Evolutionary conservation across 2,113 vertebrate genomes (phyloP), one percentile per base, ranked within the genome.

Genomic region (Ellobius talpinus): DNA sequence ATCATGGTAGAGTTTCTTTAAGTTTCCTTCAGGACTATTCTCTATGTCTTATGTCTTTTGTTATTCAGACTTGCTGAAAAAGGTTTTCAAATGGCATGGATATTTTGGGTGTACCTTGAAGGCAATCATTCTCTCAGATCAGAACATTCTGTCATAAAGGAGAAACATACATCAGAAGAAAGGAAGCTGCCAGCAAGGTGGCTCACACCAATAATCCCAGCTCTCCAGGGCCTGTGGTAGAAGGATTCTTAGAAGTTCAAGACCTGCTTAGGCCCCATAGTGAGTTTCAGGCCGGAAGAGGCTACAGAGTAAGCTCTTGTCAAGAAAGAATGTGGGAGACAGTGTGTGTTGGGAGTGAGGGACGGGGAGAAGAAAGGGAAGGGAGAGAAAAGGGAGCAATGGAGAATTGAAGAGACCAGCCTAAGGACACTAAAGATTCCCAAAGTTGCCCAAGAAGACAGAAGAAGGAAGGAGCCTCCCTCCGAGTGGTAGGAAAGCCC

Each of bases 11-110:
- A 91, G 36, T 45, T 93, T 26, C 55, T 86, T 19, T 77, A 93
- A 55, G 66, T 89, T 77, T 90, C 45, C 82, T 78, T 65, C 72
- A 87, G 39, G 87, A 21, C 21, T 72, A 47, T 77, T 87, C 36
- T 90, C 10, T 93, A 24, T 33, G n/a, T 63, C 55, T 81, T 50
- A 42, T 47, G 24, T 50, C 31, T 93, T 92, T 85, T 78, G 72
- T 77, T 78, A 76, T 95, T 91, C 55, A 91, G 68, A 87, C 21
- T 96, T 89, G 47, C 42, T 87, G 9, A 68, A 61, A 81, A 50
- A 68, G 33, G 55, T 33, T 11, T 92, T 66, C 17, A 92, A 55
- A 72, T 63, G 10, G 9, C 26, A 87, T 63, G 50, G 36, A 55
- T 89, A 88, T 77, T 55, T 16, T 2, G 61, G 29, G 39, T 42